These are phyloP conservation scores for Loriculus beryllinus DNA, from an alignment of 2,797 vertebrate genomes.

Conservation along the genomic window DNA sequence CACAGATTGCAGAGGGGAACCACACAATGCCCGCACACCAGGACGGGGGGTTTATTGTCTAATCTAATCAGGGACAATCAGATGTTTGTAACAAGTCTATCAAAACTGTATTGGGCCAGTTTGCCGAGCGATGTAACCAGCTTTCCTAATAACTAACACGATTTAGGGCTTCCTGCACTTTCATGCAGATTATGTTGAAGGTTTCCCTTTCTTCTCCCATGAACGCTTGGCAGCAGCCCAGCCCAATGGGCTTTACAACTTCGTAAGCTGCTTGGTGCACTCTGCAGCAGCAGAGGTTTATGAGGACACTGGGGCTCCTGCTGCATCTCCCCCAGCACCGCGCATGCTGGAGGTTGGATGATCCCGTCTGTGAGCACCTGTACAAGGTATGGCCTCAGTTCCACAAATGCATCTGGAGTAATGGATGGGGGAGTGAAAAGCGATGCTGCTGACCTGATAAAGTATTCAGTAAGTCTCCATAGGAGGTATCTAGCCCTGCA, in stretches of 20 bases:
- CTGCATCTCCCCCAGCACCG: fast-evolving
- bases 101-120: conserved; percentile 39
- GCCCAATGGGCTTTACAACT: neutral
- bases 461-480: neutral
- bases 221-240: conserved; percentile 28
- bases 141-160: conserved; percentile 45
- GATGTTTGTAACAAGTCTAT: conserved; percentile 66
- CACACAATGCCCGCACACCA: conserved; percentile 18
- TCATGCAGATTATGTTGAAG: conserved; percentile 24
- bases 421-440: neutral
- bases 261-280: neutral
- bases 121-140: conserved; percentile 9
- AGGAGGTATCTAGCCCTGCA: neutral
- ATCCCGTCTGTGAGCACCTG: neutral
- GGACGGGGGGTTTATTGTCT: conserved; percentile 62
- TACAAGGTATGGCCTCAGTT: fast-evolving
- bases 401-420: neutral
- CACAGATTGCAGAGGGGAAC: conserved; percentile 60
- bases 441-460: neutral
- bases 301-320: neutral
- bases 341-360: fast-evolving
- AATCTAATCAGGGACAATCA: conserved; percentile 69
- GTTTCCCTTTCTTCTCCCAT: conserved; percentile 49
- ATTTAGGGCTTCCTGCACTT: conserved; percentile 40
- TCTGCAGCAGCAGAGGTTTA: neutral